phyloP scores from a whole-genome alignment of 2,888 invertebrate species.

The Carcina quercana region DNA sequence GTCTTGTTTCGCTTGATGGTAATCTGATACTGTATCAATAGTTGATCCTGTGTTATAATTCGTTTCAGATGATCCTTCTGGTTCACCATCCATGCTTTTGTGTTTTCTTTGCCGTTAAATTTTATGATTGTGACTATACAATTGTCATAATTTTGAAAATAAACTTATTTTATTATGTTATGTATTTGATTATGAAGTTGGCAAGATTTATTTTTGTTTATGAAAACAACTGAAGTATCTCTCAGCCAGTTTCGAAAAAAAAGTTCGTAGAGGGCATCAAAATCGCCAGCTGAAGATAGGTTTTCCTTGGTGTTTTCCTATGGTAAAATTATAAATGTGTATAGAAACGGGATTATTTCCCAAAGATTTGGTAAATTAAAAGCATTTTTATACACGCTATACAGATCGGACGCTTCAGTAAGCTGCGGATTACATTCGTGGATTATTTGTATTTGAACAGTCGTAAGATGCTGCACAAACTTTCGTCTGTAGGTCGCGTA shows the following conservation, averaged over 20 bases:
- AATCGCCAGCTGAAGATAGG: no score
- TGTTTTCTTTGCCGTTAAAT: slow-evolving; percentile 14
- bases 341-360: no score
- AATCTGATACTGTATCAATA: slow-evolving; percentile 52
- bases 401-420: no score
- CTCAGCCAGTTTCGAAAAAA: slow-evolving; percentile 1
- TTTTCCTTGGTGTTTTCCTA: no score
- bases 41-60: slow-evolving; percentile 49
- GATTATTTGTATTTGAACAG: no score
- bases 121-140: slow-evolving; percentile 20
- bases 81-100: slow-evolving; percentile 56
- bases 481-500: no score
- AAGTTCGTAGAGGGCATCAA: no score
- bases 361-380: no score
- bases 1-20: slow-evolving; percentile 56
- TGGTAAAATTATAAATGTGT: no score
- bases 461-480: no score
- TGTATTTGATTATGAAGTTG: slow-evolving; percentile 12
- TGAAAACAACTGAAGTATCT: slow-evolving; percentile 15
- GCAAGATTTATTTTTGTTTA: slow-evolving; percentile 11
- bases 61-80: slow-evolving; percentile 53
- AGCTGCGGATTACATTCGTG: no score
- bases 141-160: slow-evolving; percentile 43
- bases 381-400: no score
- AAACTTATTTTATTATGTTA: slow-evolving; percentile 7